phyloP scores from a whole-genome alignment of 2,797 vertebrate genomes.

The Cichlasoma orientale region DNA sequence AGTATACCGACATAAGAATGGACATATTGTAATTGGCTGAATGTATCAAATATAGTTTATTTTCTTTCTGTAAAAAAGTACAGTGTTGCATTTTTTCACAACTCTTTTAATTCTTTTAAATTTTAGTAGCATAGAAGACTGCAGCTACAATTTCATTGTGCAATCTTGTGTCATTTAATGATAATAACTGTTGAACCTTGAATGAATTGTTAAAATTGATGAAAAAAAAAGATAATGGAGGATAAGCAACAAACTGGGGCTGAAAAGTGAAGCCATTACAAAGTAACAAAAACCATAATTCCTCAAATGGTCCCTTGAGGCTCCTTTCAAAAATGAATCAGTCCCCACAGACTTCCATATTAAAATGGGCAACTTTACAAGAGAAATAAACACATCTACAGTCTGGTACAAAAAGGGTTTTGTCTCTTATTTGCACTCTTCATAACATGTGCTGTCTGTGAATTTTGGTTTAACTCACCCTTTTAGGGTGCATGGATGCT shows the following conservation, averaged over 20 bases:
- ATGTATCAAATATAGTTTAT: neutral
- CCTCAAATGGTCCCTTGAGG: neutral
- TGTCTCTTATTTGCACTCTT: neutral
- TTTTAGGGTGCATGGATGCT: neutral
- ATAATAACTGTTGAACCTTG: neutral
- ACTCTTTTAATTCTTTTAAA: neutral
- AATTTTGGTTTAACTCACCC: no score
- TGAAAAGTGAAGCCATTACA: neutral
- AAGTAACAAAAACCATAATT: neutral
- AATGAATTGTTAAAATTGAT: neutral
- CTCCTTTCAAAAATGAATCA: neutral
- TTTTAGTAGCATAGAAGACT: neutral
- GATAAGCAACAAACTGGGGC: neutral
- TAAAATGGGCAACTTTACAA: neutral
- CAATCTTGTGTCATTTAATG: neutral
- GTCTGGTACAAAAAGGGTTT: neutral
- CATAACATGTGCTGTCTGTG: no score
- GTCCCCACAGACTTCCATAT: fast-evolving
- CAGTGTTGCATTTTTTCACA: neutral
- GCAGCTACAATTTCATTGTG: neutral
- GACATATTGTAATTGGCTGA: neutral
- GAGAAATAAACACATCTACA: neutral
- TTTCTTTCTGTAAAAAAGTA: neutral
- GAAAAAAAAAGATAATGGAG: no score
- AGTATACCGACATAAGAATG: neutral